phyloP scores from a whole-genome alignment of 2,888 invertebrate genomes.

The Platypus cylindrus region DNA sequence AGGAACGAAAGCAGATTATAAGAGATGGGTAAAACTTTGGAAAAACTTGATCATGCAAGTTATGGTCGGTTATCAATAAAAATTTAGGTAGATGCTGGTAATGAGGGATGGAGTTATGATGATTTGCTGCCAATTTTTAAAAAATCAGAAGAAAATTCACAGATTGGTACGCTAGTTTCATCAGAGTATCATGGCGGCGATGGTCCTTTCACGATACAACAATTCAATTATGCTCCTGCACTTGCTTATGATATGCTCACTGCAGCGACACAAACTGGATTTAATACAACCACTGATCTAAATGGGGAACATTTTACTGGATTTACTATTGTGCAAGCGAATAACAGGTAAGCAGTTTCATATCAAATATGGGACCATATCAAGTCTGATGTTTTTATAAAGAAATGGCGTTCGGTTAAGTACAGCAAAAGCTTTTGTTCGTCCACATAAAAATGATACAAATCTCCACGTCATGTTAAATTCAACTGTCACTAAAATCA shows the following conservation, averaged over 20 bases:
- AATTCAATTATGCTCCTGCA: slow-evolving; percentile 45
- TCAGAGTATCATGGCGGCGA: slow-evolving; percentile 43
- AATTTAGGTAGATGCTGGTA: slow-evolving; percentile 40
- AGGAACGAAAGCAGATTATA: slow-evolving; percentile 46
- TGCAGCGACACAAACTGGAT: slow-evolving; percentile 48
- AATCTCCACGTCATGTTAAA: slow-evolving; percentile 49
- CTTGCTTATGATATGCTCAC: slow-evolving; percentile 43
- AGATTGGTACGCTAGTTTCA: slow-evolving; percentile 44
- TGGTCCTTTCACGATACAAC: slow-evolving; percentile 50
- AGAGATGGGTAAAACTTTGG: slow-evolving; percentile 48
- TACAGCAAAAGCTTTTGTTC: slow-evolving; percentile 45
- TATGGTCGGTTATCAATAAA: too few relatives aligned
- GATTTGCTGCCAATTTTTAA: slow-evolving; percentile 56
- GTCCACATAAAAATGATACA: slow-evolving; percentile 40
- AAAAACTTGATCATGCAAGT: too few relatives aligned
- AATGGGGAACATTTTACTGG: slow-evolving; percentile 48
- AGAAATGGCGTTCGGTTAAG: slow-evolving; percentile 30
- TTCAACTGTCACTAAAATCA: slow-evolving; percentile 44
- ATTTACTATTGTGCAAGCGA: slow-evolving; percentile 46
- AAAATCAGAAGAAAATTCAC: slow-evolving; percentile 52
- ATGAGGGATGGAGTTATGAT: slow-evolving; percentile 47
- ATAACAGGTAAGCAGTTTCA: slow-evolving; percentile 39
- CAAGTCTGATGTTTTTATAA: slow-evolving; percentile 1
- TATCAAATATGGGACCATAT: background rate
- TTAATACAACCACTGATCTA: slow-evolving; percentile 44